A percentile compares a stretch with the other conserved stretches of the same genome.
phyloP scores from a whole-genome alignment of 2,888 invertebrate genomes.

The Euproctis similis region DNA sequence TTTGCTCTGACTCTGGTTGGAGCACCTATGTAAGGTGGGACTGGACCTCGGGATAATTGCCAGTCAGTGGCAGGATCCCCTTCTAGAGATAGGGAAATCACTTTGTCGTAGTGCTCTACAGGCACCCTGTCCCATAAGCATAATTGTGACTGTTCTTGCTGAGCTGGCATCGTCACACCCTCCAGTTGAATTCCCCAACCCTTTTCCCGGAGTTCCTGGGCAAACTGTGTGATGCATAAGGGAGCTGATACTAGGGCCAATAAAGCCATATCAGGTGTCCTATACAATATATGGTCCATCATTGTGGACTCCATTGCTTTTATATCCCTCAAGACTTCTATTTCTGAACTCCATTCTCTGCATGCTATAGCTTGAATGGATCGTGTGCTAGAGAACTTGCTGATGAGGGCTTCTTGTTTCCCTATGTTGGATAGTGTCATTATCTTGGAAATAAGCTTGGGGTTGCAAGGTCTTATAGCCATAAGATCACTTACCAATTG shows the following conservation, averaged over 20 bases:
- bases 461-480: neutral
- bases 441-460: neutral
- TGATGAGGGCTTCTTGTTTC: neutral
- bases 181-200: neutral
- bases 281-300: too few relatives aligned
- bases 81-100: neutral
- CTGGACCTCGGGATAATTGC: constrained; percentile 3
- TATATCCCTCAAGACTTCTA: neutral
- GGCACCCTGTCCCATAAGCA: neutral
- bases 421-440: neutral
- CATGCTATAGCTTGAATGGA: neutral
- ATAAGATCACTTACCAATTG: neutral
- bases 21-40: constrained; percentile 1
- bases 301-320: neutral
- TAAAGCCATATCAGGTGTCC: too few relatives aligned
- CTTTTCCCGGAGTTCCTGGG: neutral
- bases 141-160: neutral
- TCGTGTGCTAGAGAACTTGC: neutral
- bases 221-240: neutral
- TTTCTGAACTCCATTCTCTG: neutral
- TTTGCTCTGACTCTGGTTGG: neutral
- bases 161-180: neutral
- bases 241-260: neutral
- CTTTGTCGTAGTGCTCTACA: neutral
- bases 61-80: neutral